Evolutionary conservation across 2,888 invertebrate species (phyloP), one percentile per base, ranked within the genome.

Genomic region (Gymnosoma rotundatum): DNA sequence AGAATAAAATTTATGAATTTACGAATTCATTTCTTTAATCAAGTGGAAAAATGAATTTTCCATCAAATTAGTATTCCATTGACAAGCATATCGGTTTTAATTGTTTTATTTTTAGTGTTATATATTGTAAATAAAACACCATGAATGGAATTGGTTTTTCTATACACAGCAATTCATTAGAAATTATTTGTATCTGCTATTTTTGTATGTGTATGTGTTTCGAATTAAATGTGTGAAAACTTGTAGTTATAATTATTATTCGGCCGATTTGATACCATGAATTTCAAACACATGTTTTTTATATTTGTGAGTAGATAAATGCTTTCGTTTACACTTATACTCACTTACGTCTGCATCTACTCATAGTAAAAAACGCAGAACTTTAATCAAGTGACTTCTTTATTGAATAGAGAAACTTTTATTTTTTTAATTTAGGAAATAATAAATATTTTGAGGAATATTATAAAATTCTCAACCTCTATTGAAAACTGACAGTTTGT

Each of bases 11-110:
- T 90, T 12, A 90, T 90, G 89, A 90, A 89, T 16, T 20, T 50
- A 10, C 16, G 16, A 56, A 32, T 42, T 25, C 25, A 2, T 91
- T 32, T 91, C 89, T 89, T 90, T 52, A 92, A 91, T 90, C 91
- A 89, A 90, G 90, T 90, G 91, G 90, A 90, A 91, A 91, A 91
- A 90, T 90, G 89, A 90, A 91, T 91, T 90, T 91, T 91, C 91
- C 91, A 91, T 90, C 89, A 88, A 89, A 91, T 91, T 91, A 91
- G 90, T 91, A 91, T 91, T 91, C 91, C 88, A 89, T 75, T 89
- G 89, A 89, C 87, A 61, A 66, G 38, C 61, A 14, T 64, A 36
- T 63, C 4, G 21, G 38, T 64, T 32, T 16, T 21, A 48, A 8
- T 70, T 50, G 32, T 50, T 73, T 73, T 60, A 20, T 25, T 50